Percentiles rank a stretch among this genome's conserved stretches.
These are phyloP conservation scores for Oxyura jamaicensis DNA, from an alignment of 2,113 vertebrate species.

Conservation along the genomic window DNA sequence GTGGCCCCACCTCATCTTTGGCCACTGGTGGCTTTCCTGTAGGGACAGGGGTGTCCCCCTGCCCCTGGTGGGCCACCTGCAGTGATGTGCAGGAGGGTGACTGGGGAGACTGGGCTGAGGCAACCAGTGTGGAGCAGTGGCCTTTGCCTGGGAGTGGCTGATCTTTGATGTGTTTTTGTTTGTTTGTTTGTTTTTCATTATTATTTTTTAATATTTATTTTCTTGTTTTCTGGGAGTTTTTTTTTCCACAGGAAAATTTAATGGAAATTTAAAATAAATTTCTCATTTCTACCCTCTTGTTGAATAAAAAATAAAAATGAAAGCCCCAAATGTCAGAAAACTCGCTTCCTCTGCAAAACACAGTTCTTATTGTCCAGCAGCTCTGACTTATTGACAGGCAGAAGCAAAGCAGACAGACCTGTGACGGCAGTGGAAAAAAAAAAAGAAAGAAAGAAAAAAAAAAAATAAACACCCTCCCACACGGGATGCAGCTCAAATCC, in stretches of 20 bases:
- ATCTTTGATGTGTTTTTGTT: not conserved
- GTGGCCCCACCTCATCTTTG: not conserved
- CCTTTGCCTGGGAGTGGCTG: not conserved
- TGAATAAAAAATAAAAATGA: not conserved
- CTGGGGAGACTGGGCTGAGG: not conserved
- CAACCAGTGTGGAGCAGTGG: not conserved
- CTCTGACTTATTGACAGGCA: constrained; percentile 25
- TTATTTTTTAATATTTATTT: not conserved
- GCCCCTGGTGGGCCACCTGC: not conserved
- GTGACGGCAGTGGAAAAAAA: not conserved
- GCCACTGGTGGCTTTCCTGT: not conserved
- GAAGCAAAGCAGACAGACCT: constrained; percentile 54
- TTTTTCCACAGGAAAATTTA: not conserved
- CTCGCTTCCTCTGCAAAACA: not conserved
- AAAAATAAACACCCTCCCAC: not conserved
- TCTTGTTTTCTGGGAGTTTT: not conserved
- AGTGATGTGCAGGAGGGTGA: accelerated
- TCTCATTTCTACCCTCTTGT: not conserved
- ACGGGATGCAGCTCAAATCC: not conserved
- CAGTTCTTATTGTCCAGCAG: constrained; percentile 33
- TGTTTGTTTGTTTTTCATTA: not conserved
- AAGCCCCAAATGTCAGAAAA: constrained; percentile 37
- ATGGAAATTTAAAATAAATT: not conserved
- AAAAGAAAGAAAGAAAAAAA: not conserved
- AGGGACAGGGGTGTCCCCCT: not conserved